A percentile compares a stretch with the other conserved stretches of the same genome.
Conservation (phyloP, 2,888 invertebrate species). For the Drosophila histrio region DNA sequence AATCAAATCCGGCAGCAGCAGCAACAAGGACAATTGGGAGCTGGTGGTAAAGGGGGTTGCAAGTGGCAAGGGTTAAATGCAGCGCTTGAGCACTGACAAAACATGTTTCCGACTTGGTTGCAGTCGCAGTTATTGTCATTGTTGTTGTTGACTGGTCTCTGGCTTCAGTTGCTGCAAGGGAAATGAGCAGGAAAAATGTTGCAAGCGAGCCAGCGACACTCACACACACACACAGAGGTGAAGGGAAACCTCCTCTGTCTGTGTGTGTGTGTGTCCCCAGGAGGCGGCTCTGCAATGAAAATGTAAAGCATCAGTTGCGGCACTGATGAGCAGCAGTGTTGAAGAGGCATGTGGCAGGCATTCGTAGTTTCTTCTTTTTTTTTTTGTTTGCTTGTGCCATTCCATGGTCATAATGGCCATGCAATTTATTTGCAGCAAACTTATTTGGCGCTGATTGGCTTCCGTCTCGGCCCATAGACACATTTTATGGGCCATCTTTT, state of each 20-base stretch:
- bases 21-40: slow-evolving; percentile 48
- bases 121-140: slow-evolving; percentile 40
- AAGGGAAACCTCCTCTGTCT: no score
- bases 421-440: slow-evolving; percentile 75
- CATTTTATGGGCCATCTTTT: slow-evolving; percentile 31
- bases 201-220: slow-evolving; percentile 35
- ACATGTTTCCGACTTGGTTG: slow-evolving; percentile 71
- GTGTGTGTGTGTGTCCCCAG: slow-evolving; percentile 16
- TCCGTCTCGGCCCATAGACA: slow-evolving; percentile 44
- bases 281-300: slow-evolving; percentile 64
- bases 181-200: slow-evolving; percentile 73
- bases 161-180: slow-evolving; percentile 49
- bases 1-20: slow-evolving; percentile 69
- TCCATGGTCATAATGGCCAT: slow-evolving; percentile 52
- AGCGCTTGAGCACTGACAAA: slow-evolving; percentile 73
- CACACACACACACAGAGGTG: not conserved
- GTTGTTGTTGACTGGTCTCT: slow-evolving; percentile 5
- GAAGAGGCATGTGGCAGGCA: slow-evolving; percentile 1
- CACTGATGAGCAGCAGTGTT: slow-evolving; percentile 49
- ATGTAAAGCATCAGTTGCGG: slow-evolving; percentile 55
- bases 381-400: no score
- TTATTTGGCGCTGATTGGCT: slow-evolving; percentile 65
- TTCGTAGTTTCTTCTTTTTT: no score
- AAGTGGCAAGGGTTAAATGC: slow-evolving; percentile 69
- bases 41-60: not conserved